A percentile compares a stretch with the other conserved stretches of the same genome.
These are phyloP conservation scores for Macaca mulatta DNA, from an alignment of 2,113 vertebrate genomes.

Conservation along the genomic window DNA sequence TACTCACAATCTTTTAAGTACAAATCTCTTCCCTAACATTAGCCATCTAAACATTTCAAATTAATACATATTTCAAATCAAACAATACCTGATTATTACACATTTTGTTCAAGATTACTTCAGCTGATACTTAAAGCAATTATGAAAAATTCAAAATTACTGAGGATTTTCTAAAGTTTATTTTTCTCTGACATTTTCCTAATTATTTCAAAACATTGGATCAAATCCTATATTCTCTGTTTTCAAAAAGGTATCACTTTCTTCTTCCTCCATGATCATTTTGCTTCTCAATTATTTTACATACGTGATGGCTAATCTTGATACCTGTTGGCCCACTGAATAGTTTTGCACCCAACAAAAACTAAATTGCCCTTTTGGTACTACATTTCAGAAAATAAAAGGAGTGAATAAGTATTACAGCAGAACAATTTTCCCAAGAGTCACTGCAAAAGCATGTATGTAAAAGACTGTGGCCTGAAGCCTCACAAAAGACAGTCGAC, in stretches of 20 bases:
- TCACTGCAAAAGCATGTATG: not conserved
- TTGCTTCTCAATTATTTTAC: not conserved
- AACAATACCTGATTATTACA: not conserved
- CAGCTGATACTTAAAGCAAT: not conserved
- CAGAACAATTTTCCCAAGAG: not conserved
- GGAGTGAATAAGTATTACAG: not conserved
- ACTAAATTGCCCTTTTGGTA: not conserved
- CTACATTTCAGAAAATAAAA: not conserved
- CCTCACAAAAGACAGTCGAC: not conserved
- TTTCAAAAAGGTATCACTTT: not conserved
- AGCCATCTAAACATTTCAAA: not conserved
- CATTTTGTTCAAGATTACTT: not conserved
- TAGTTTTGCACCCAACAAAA: not conserved
- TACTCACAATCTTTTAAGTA: not conserved
- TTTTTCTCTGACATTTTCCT: not conserved
- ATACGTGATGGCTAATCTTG: not conserved
- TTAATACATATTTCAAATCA: not conserved
- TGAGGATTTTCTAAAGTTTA: not conserved
- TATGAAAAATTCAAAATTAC: not conserved
- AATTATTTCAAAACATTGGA: not conserved
- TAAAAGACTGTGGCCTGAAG: not conserved
- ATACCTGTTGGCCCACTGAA: not conserved
- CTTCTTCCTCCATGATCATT: not conserved
- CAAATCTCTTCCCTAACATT: not conserved
- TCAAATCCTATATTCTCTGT: not conserved